Conservation (phyloP, 2,113 vertebrate genomes). For the Noctilio leporinus region DNA sequence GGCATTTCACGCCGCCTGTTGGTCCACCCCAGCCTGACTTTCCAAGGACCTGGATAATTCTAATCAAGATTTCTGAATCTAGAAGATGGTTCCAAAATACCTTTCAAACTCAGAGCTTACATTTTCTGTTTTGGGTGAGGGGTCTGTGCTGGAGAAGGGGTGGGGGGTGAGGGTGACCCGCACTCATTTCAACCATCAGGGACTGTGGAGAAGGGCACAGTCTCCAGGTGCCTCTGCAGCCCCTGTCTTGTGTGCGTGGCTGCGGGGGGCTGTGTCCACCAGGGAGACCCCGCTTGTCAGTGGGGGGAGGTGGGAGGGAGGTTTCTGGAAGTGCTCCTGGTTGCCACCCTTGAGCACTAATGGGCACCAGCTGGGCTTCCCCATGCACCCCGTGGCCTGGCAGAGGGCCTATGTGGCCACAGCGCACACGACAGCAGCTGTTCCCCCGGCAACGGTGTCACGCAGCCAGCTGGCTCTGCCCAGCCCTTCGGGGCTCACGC, state of each 20-base stretch:
- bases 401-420: conserved; percentile 75
- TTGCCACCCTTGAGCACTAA: conserved; percentile 69
- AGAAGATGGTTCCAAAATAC: background rate
- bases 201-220: too few species aligned
- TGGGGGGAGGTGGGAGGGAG: conserved; percentile 60
- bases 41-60: background rate
- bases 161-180: too few species aligned
- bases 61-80: background rate
- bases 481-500: conserved; percentile 73
- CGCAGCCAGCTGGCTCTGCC: conserved; percentile 78
- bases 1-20: background rate
- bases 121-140: too few species aligned
- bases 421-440: conserved; percentile 76
- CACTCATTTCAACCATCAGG: too few species aligned
- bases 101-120: background rate
- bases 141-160: background rate
- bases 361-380: conserved; percentile 77
- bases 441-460: conserved; percentile 78
- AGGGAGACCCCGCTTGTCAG: conserved; percentile 57
- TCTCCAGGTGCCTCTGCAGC: too few species aligned
- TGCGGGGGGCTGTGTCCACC: conserved; percentile 32
- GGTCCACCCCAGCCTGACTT: background rate
- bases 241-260: too few species aligned
- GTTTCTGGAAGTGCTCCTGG: conserved; percentile 60
- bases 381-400: background rate